These are phyloP conservation scores for Babyrousa celebensis DNA, from an alignment of 2,797 vertebrate species.

Conservation along the genomic window DNA sequence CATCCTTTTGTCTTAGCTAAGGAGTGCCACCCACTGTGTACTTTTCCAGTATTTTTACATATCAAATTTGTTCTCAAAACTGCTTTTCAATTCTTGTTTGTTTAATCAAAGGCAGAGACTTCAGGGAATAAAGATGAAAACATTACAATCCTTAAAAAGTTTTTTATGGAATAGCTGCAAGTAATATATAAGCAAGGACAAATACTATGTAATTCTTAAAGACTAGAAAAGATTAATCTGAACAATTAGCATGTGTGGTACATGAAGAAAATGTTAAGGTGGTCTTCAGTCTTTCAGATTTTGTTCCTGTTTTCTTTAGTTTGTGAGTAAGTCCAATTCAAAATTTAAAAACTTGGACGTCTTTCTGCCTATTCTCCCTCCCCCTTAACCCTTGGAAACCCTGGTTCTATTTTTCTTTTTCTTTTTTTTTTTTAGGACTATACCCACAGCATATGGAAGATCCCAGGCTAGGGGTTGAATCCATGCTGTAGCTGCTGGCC, in stretches of 20 bases:
- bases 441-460: too few relatives aligned
- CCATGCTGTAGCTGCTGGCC: too few relatives aligned
- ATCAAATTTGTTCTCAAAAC: neutral
- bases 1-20: neutral
- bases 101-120: neutral
- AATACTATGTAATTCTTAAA: neutral
- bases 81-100: neutral
- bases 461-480: too few relatives aligned
- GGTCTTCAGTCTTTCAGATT: constrained; percentile 26
- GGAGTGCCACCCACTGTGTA: neutral
- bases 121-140: constrained; percentile 7
- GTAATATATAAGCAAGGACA: neutral
- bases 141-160: neutral
- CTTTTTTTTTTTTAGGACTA: too few relatives aligned
- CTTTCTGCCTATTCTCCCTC: neutral
- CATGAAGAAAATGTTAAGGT: constrained; percentile 26
- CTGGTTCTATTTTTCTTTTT: neutral
- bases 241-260: neutral
- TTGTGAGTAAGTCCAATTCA: neutral
- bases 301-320: neutral
- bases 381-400: neutral
- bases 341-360: neutral
- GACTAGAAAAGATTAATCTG: constrained; percentile 9
- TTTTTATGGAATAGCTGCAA: constrained; percentile 1
- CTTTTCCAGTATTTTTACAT: constrained; percentile 10